phyloP scores from a whole-genome alignment of 2,888 invertebrate species.

The Stramonita haemastoma region DNA sequence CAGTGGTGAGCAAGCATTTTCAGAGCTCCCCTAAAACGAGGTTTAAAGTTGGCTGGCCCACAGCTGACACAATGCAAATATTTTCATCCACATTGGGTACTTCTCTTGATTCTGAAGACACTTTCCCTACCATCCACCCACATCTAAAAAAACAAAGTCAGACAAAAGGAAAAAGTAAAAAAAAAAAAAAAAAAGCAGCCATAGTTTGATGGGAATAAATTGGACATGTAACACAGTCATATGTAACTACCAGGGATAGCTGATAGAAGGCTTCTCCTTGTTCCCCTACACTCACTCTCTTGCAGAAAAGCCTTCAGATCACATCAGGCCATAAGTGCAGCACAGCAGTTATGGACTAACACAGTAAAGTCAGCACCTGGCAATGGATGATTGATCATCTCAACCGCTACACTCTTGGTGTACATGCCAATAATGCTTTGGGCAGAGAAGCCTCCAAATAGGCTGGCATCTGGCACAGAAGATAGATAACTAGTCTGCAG shows the following conservation, averaged over 20 bases:
- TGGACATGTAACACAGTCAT: neutral
- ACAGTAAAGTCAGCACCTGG: neutral
- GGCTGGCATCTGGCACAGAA: neutral
- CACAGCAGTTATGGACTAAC: conserved; percentile 11
- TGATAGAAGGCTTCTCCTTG: neutral
- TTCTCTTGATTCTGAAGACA: no score
- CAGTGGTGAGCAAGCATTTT: no score
- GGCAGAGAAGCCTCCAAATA: neutral
- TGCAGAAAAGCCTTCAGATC: neutral
- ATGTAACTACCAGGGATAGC: neutral
- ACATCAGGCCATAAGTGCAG: no score
- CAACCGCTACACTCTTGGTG: neutral
- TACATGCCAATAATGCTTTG: neutral
- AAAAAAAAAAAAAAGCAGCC: neutral
- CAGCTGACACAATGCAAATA: no score
- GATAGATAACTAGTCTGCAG: neutral
- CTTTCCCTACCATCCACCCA: no score
- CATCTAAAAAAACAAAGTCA: neutral
- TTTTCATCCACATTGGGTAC: no score
- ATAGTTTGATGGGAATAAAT: neutral
- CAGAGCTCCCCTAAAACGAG: no score
- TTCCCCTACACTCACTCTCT: neutral
- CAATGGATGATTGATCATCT: neutral
- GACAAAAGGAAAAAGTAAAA: neutral
- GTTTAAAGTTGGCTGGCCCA: no score